Evolutionary conservation across 1,140 invertebrate species (phyloP).

Genomic region (Elysia chlorotica): DNA sequence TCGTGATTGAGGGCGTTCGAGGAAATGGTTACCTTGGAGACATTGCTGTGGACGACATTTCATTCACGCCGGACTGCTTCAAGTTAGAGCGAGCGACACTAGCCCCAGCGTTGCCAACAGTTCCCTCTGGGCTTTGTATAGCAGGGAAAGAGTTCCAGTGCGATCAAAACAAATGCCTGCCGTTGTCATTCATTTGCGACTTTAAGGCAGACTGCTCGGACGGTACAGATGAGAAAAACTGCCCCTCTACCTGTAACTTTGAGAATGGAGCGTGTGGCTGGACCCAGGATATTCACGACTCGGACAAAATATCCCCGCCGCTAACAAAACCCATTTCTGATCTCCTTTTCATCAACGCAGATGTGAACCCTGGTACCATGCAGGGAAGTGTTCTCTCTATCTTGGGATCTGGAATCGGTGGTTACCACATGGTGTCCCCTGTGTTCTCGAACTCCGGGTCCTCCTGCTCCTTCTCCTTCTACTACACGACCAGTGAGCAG

Average conservation of each 20-base stretch:
- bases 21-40: conserved; percentile 32
- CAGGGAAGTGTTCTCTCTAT: conserved; percentile 36
- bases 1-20: conserved; percentile 36
- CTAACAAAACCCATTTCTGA: too few relatives aligned
- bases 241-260: conserved; percentile 42
- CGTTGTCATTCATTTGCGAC: conserved; percentile 65
- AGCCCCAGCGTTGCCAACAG: conserved; percentile 34
- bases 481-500: conserved; percentile 43
- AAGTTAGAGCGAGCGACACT: conserved; percentile 27
- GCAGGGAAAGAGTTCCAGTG: conserved; percentile 42
- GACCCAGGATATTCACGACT: conserved; percentile 35
- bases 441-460: conserved; percentile 41
- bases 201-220: conserved; percentile 69
- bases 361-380: conserved; percentile 40
- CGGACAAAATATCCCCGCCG: too few relatives aligned
- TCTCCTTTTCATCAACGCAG: conserved; percentile 33
- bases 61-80: conserved; percentile 14
- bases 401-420: conserved; percentile 22
- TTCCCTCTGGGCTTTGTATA: conserved; percentile 35
- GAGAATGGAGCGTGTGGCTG: conserved; percentile 43
- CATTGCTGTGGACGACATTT: conserved; percentile 42
- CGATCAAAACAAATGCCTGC: conserved; percentile 38
- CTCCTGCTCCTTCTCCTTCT: conserved; percentile 48
- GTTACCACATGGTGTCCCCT: conserved; percentile 42
- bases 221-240: conserved; percentile 41